Conservation (phyloP, 2,113 vertebrate species). For the Pterocles orientalis region DNA sequence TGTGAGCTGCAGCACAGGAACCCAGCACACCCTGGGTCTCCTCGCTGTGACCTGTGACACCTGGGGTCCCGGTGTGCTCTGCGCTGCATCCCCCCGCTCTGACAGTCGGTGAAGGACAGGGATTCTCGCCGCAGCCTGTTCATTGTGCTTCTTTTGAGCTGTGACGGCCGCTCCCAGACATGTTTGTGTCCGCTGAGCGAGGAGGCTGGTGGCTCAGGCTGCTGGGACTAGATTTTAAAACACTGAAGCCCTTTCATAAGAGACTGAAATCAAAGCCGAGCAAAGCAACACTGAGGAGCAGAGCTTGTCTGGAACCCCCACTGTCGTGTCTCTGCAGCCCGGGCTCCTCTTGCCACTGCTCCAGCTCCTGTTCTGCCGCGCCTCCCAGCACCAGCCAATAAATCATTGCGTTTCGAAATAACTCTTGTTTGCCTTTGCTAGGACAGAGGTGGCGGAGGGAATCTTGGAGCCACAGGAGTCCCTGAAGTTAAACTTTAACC, state of each 20-base stretch:
- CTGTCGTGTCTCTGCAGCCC: not conserved
- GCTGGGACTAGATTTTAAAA: not conserved
- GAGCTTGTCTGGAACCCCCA: not conserved
- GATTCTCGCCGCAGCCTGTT: not conserved
- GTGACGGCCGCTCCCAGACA: not conserved
- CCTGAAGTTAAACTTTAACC: constrained; percentile 85
- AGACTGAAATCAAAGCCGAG: not conserved
- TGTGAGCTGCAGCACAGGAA: not conserved
- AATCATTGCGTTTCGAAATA: not conserved
- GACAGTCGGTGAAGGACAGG: not conserved
- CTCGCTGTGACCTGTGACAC: not conserved
- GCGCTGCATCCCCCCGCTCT: not conserved
- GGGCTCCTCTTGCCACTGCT: not conserved
- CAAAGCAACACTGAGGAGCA: not conserved
- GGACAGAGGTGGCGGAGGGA: constrained; percentile 90
- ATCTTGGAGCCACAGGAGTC: constrained; percentile 90
- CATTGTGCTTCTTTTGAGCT: not conserved
- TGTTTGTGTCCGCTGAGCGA: not conserved
- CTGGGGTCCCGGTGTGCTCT: not conserved
- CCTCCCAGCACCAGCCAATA: not conserved
- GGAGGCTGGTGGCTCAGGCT: constrained; percentile 6
- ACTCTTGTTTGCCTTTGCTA: constrained; percentile 46
- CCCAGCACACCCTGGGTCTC: not conserved
- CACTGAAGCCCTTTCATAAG: not conserved
- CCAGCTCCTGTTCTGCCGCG: not conserved